Evolutionary conservation across 2,113 vertebrate genomes (phyloP), one percentile per base, ranked within the genome.

Genomic region (Mus pahari): DNA sequence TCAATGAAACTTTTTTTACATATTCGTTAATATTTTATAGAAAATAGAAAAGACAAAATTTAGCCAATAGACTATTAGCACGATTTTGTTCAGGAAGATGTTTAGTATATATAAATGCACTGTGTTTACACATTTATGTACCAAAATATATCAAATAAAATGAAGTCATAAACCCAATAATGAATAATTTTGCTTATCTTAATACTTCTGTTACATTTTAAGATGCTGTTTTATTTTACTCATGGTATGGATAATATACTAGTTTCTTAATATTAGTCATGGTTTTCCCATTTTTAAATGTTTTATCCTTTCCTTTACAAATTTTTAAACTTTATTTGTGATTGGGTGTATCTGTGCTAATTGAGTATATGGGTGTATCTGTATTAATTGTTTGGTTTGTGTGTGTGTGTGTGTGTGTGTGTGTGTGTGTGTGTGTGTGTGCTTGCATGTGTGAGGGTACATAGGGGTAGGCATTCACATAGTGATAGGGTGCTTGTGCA

Each of bases 121-220:
- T n/a, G 16, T n/a, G 31, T 70, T 70, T 70, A 70, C 6, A 70
- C 5, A 70, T 70, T n/a, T 70, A n/a, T n/a, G 36, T n/a, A 71
- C 70, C 36, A 71, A n/a, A 71, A 71, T n/a, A 36, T 71, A 71
- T 71, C 16, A 71, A 71, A 71, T 39, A 74, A 68, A 68, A 68
- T 14, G 66, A 68, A 42, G 71, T 74, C n/a, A 74, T 74, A 39
- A 74, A 24, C n/a, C 9, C 39, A 3, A 24, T n/a, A 79, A 39
- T 58, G 3, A 39, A 16, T 82, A 39, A 22, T 60, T 58, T 39
- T 81, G 55, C 9, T 58, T 55, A 82, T 24, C 26, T 93, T 89
- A 74, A 50, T 89, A 87, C 24, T 71, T 78, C 20, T 92, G 7
- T 24, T 78, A 14, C 58, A 86, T 84, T 96, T 95, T 89, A 95